Base-by-base conservation (phyloP, 2,113 vertebrate species). In the Thalassoma bifasciatum region DNA sequence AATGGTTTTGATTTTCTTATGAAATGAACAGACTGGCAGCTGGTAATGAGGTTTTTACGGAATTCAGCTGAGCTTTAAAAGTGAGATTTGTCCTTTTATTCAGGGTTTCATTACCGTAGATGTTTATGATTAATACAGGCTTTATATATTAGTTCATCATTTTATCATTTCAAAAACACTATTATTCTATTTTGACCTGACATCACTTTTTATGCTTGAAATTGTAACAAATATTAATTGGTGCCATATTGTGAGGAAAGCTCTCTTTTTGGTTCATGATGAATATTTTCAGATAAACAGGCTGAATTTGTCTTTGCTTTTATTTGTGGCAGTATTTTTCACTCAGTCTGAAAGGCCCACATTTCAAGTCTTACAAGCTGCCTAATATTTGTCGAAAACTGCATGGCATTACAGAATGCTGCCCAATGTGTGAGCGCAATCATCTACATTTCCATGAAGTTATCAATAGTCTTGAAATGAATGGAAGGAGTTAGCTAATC, bases 1-100 rank as follows among this genome's bases (percentile, higher is more conserved):
- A 56, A 24, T 44, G 51, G 72, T 68, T 84, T 74, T 2, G 5
- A n/a, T 61, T 80, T 83, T 68, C 22, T 63, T 61, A 62, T 60
- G 52, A 86, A 79, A 57, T 36, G 21, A 82, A 77, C 44, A 24
- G 47, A 13, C 49, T n/a, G 30, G 24, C 1, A 8, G 70, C 44
- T n/a, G 38, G 8, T 66, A 58, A 66, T 63, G 47, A 66, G 50
- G 69, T 54, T 80, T 49, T 71, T 26, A 59, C 22, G 19, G 49
- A 10, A 42, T 67, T 81, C 64, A 72, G 49, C 44, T 17, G 62
- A 60, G 23, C 60, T 82, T 76, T 63, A 37, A 5, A 72, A 21
- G 16, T 24, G 19, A 77, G 9, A 64, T 64, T 51, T 44, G 53
- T 57, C 8, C 50, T 74, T 75, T 81, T 16, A 63, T 23, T 50